These are phyloP conservation scores for Drosophila nigrodunni DNA, from an alignment of 1,140 invertebrate genomes.

Conservation along the genomic window DNA sequence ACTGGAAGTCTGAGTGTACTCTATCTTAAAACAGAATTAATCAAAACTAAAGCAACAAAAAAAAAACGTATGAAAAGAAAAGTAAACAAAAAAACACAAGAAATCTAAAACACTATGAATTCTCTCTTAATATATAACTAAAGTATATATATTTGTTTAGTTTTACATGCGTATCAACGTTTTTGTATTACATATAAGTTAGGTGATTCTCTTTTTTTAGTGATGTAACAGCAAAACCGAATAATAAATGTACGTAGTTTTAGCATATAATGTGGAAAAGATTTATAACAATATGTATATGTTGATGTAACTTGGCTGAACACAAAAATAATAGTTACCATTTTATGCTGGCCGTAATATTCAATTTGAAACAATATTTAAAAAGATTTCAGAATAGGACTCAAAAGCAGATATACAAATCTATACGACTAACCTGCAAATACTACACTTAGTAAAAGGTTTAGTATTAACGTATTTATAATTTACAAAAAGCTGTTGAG, in stretches of 20 bases:
- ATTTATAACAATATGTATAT: slow-evolving; percentile 49
- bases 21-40: slow-evolving; percentile 62
- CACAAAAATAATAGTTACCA: slow-evolving; percentile 13
- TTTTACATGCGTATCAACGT: slow-evolving; percentile 63
- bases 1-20: slow-evolving; percentile 85
- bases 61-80: slow-evolving; percentile 38
- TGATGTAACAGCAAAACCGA: slow-evolving; percentile 72
- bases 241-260: slow-evolving; percentile 67
- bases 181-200: slow-evolving; percentile 58
- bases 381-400: slow-evolving; percentile 28
- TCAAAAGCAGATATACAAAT: slow-evolving; percentile 8
- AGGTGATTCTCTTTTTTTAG: slow-evolving; percentile 67
- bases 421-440: slow-evolving; percentile 31
- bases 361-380: slow-evolving; percentile 27
- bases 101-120: slow-evolving; percentile 51
- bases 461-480: slow-evolving; percentile 33
- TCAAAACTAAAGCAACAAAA: too few relatives aligned
- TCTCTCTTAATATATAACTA: slow-evolving; percentile 63
- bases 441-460: slow-evolving; percentile 27
- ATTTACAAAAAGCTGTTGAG: slow-evolving; percentile 37
- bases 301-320: slow-evolving; percentile 36
- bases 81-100: slow-evolving; percentile 33
- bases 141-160: slow-evolving; percentile 64
- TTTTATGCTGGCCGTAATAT: slow-evolving; percentile 39
- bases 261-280: slow-evolving; percentile 49